A percentile compares a stretch with the other conserved stretches of the same genome.
Conservation (phyloP, 2,888 invertebrate genomes). For the Heliconius charithonia region DNA sequence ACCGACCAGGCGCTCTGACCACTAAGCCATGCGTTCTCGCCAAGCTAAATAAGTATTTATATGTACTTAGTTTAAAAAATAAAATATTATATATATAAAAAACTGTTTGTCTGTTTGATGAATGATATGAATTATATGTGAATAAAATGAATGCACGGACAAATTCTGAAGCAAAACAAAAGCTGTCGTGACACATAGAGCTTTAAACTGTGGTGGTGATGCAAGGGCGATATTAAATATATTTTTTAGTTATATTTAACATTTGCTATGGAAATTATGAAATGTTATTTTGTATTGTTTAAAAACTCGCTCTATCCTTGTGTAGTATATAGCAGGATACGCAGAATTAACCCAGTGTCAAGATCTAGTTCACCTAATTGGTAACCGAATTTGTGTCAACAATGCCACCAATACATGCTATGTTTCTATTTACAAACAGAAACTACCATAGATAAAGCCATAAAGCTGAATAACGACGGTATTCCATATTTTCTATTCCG, state of each 20-base stretch:
- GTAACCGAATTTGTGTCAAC: neutral
- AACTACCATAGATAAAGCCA: neutral
- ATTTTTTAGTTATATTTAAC: neutral
- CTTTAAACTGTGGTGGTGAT: neutral
- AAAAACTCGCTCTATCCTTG: too few species aligned
- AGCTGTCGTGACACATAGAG: neutral
- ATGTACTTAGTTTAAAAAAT: neutral
- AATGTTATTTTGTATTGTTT: too few species aligned
- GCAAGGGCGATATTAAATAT: neutral
- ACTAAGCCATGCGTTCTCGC: too few species aligned
- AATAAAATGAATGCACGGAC: neutral
- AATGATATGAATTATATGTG: neutral
- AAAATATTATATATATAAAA: neutral
- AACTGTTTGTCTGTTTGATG: too few species aligned
- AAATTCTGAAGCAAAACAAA: neutral
- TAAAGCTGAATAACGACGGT: slow-evolving; percentile 22
- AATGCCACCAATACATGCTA: neutral
- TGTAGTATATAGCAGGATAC: too few species aligned
- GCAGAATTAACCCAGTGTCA: neutral
- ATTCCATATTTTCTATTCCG: slow-evolving; percentile 36
- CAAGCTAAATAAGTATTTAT: too few species aligned
- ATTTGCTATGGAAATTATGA: too few species aligned
- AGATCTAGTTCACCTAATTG: neutral
- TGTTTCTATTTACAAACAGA: neutral
- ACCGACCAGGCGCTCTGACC: too few species aligned